Evolutionary conservation across 2,113 vertebrate species (phyloP).

Genomic region (Anseranas semipalmata): DNA sequence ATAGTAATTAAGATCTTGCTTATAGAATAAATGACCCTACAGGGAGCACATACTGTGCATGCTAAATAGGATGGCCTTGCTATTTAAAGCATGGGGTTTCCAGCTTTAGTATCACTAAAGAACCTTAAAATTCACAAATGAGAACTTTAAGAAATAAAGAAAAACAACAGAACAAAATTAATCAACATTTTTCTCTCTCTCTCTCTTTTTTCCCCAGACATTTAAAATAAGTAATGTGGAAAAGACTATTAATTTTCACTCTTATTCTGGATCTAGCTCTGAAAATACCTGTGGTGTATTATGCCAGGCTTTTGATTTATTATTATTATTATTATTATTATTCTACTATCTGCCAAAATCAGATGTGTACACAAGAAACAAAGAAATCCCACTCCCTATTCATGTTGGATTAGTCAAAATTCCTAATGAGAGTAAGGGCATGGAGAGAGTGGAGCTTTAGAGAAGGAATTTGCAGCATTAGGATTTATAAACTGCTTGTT

Average conservation of each 20-base stretch:
- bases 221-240: neutral
- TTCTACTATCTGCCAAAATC: neutral
- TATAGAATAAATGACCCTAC: neutral
- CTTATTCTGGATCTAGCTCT: fast-evolving
- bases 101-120: neutral
- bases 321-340: neutral
- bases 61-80: neutral
- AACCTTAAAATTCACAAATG: neutral
- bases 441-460: neutral
- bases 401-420: neutral
- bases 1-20: conserved; percentile 9
- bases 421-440: neutral
- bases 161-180: neutral
- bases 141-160: neutral
- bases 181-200: neutral
- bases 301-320: neutral
- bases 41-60: neutral
- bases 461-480: neutral
- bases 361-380: neutral
- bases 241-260: fast-evolving
- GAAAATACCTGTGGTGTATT: neutral
- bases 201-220: neutral
- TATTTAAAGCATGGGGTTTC: neutral
- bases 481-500: neutral
- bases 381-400: neutral